Base-by-base conservation (phyloP, 2,797 vertebrate genomes). In the Sciaenops ocellatus region DNA sequence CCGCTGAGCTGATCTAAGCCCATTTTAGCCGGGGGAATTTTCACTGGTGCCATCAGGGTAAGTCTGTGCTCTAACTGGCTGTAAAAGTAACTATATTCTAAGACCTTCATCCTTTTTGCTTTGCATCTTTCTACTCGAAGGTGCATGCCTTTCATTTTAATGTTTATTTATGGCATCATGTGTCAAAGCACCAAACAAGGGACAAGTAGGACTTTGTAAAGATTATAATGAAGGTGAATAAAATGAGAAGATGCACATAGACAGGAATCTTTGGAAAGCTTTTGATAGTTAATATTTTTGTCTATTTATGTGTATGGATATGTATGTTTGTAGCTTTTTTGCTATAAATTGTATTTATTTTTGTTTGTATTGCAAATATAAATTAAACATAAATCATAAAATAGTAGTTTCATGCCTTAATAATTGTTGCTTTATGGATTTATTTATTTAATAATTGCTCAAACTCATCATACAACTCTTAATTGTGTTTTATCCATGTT, bases 1-100 rank as follows among this genome's bases (percentile, higher is more conserved):
- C 17, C 6, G 60, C 51, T 15, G 59, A 76, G 71, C 51, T 26
- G n/a, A 52, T 71, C 17, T 60, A 52, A 89, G 60, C 61, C 42
- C 2, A 3, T 51, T 6, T 69, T 1, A 78, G 48, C 24, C 51
- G 3, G 24, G 34, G 20, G 56, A 30, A 8, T 28, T 10, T 76
- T 42, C 42, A 17, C 47, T 20, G 46, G 76, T 46, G 26, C 46
- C 62, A 55, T 67, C 41, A 54, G 56, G 24, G 20, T 15, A 8
- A 22, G 17, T 9, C 44, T 44, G 26, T 5, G 30, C 24, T 73
- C 67, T 17, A 51, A 70, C 28, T 41, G 65, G 28, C 22, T 34
- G 11, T 83, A 48, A 80, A 79, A 63, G 38, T 16, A n/a, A 65
- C 6, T 11, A 3, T 12, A 16, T 5, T 50, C 0, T 12, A 41